Evolutionary conservation across 2,113 vertebrate species (phyloP).

Genomic region (Taurulus bubalis): DNA sequence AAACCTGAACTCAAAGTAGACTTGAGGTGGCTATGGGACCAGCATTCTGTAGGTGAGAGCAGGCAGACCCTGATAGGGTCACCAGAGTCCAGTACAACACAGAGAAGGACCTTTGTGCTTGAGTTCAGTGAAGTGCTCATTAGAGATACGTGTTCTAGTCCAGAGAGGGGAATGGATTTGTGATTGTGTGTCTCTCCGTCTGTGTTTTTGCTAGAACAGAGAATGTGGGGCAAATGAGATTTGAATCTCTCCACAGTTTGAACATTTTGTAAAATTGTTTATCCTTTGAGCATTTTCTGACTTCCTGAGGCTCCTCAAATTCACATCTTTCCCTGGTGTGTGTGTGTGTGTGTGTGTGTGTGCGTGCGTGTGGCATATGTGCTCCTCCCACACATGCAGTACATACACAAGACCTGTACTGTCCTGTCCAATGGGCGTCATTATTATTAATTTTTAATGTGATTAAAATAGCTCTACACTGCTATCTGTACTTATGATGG

Average conservation of each 20-base stretch:
- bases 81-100: neutral
- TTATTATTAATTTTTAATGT: neutral
- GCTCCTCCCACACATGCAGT: neutral
- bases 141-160: neutral
- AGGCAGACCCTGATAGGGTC: too few relatives aligned
- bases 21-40: neutral
- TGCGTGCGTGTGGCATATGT: neutral
- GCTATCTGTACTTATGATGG: neutral
- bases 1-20: too few relatives aligned
- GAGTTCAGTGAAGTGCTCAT: neutral
- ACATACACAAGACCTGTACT: too few relatives aligned
- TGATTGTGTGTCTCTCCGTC: neutral
- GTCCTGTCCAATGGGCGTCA: neutral
- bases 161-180: neutral
- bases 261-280: neutral
- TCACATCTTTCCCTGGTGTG: too few relatives aligned
- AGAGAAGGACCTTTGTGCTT: neutral
- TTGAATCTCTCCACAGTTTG: neutral
- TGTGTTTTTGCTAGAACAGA: conserved; percentile 3
- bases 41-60: too few relatives aligned
- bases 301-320: neutral
- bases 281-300: neutral
- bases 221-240: neutral
- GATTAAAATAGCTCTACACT: conserved; percentile 5
- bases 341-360: too few relatives aligned